These are phyloP conservation scores for Cynodonichthys magdalenae DNA, from an alignment of 2,797 vertebrate genomes.

Conservation along the genomic window DNA sequence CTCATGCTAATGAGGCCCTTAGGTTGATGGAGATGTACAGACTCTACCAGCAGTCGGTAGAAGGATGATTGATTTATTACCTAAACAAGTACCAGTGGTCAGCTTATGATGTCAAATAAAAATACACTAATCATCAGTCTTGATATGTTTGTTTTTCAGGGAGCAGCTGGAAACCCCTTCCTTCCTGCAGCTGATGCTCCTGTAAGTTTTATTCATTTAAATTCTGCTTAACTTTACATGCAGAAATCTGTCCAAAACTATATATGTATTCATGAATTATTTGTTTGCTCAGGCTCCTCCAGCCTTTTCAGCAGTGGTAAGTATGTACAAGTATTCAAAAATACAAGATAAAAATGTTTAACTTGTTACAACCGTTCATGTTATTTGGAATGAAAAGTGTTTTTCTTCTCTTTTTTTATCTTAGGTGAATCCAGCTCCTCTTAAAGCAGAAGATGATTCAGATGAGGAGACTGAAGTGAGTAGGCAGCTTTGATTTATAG, in stretches of 20 bases:
- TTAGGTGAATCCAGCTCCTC: constrained; percentile 48
- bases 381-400: constrained; percentile 1
- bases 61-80: constrained; percentile 7
- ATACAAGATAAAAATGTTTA: background rate
- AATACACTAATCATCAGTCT: constrained; percentile 6
- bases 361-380: background rate
- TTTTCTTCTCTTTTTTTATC: background rate
- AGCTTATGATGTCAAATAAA: background rate
- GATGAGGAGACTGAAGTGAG: constrained; percentile 75
- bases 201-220: constrained; percentile 48
- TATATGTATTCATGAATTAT: constrained; percentile 3
- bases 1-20: constrained; percentile 75
- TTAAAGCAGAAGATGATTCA: constrained; percentile 55
- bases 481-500: background rate
- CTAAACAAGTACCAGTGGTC: background rate
- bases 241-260: background rate
- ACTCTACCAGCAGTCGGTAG: constrained; percentile 78
- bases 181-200: constrained; percentile 52
- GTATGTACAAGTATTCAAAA: background rate
- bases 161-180: constrained; percentile 64
- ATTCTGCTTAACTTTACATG: background rate
- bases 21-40: constrained; percentile 81
- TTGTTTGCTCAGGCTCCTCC: constrained; percentile 34
- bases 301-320: constrained; percentile 26
- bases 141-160: constrained; percentile 46